A percentile compares a stretch with the other conserved stretches of the same genome.
Evolutionary conservation across 1,140 invertebrate species (phyloP).

Genomic region (Achroia grisella): DNA sequence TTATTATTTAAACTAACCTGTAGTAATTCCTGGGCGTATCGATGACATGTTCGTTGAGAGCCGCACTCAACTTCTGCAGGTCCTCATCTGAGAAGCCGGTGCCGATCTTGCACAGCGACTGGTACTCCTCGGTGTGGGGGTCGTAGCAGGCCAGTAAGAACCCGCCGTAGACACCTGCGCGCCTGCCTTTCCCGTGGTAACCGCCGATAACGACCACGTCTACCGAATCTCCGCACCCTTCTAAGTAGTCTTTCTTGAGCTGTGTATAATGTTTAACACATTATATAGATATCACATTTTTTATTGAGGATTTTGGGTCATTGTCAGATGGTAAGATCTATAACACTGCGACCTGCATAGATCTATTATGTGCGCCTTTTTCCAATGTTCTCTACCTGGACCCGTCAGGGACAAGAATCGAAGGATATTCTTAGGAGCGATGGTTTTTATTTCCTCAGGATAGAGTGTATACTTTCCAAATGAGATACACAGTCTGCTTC

Average conservation of each 20-base stretch:
- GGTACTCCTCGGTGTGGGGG: constrained; percentile 93
- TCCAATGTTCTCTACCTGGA: too few relatives aligned
- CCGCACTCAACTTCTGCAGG: constrained; percentile 84
- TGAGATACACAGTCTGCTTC: too few relatives aligned
- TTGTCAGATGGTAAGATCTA: too few relatives aligned
- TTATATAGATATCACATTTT: too few relatives aligned
- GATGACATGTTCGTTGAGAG: constrained; percentile 86
- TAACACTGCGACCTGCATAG: too few relatives aligned
- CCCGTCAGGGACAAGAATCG: too few relatives aligned
- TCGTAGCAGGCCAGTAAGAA: constrained; percentile 99
- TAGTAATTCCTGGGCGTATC: constrained; percentile 88
- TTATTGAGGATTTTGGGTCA: too few relatives aligned
- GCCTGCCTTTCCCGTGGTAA: constrained; percentile 94
- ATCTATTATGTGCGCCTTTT: too few relatives aligned
- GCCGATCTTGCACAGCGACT: constrained; percentile 89
- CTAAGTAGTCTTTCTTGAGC: constrained; percentile 98
- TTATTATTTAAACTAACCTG: constrained; percentile 42
- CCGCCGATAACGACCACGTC: constrained; percentile 98
- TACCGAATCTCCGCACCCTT: constrained; percentile 94
- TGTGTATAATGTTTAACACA: too few relatives aligned
- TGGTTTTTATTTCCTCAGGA: too few relatives aligned
- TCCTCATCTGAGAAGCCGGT: constrained; percentile 98
- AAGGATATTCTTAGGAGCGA: too few relatives aligned
- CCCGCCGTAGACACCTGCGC: constrained; percentile 95
- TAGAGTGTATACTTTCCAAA: too few relatives aligned